Evolutionary conservation across 2,888 invertebrate genomes (phyloP).

Genomic region (Tricholauxania praeusta): DNA sequence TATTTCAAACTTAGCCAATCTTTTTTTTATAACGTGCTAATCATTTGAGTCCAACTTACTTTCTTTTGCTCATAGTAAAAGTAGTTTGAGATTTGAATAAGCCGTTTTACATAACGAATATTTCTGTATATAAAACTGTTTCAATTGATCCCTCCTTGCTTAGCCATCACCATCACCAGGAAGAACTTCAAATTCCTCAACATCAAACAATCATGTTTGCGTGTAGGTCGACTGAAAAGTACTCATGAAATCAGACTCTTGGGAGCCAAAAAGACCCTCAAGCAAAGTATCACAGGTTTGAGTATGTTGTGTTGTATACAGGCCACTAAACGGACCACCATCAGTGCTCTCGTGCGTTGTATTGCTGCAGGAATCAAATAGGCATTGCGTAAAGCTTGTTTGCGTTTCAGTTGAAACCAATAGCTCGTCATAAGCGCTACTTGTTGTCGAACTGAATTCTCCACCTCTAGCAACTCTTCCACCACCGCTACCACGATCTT

Average conservation of each 20-base stretch:
- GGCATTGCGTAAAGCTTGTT: constrained; percentile 65
- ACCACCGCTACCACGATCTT: constrained; percentile 32
- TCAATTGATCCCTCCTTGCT: too few species aligned
- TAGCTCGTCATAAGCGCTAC: constrained; percentile 68
- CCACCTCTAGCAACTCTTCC: constrained; percentile 11
- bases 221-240: constrained; percentile 64
- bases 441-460: constrained; percentile 42
- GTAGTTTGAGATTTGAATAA: too few species aligned
- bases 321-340: constrained; percentile 48
- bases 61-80: too few species aligned
- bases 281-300: constrained; percentile 64
- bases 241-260: constrained; percentile 59
- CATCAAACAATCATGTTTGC: constrained; percentile 64
- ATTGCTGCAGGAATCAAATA: constrained; percentile 51
- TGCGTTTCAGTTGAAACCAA: constrained; percentile 74
- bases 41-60: too few species aligned
- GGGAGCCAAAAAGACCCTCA: constrained; percentile 58
- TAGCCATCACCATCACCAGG: background rate
- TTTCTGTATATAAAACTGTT: too few species aligned
- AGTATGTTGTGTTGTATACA: constrained; percentile 63
- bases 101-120: too few species aligned
- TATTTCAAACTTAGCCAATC: too few species aligned
- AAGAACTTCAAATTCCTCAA: constrained; percentile 1
- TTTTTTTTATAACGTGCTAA: too few species aligned
- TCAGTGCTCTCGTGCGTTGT: constrained; percentile 40